These are phyloP conservation scores for Torymus aiolomorphi DNA, from an alignment of 2,888 invertebrate species.

Conservation along the genomic window DNA sequence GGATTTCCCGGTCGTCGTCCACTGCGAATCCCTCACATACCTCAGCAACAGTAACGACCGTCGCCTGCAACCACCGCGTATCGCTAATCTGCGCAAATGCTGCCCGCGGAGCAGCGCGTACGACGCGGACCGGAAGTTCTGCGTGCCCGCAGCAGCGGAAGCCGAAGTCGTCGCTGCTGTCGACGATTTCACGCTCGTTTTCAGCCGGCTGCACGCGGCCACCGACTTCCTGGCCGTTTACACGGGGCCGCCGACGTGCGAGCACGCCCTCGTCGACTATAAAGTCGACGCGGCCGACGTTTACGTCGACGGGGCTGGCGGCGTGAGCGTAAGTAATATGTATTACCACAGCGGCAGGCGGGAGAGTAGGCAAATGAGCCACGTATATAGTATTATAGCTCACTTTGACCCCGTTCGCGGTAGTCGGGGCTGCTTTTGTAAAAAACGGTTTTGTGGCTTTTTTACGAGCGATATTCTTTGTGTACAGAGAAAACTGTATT, in stretches of 20 bases:
- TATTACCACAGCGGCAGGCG: no score
- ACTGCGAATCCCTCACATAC: constrained; percentile 47
- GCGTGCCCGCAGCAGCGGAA: constrained; percentile 39
- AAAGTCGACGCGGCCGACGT: constrained; percentile 50
- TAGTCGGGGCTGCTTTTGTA: neutral
- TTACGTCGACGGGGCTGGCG: neutral
- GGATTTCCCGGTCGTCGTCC: constrained; percentile 57
- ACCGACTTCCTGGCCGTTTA: no score
- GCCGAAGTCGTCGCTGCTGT: neutral
- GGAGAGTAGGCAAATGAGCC: neutral
- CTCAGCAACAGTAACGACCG: neutral
- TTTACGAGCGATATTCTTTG: no score
- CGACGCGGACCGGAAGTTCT: constrained; percentile 54
- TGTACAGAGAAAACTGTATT: no score
- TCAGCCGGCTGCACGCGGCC: neutral
- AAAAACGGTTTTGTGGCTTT: no score
- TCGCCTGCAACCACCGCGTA: neutral
- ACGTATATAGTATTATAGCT: neutral
- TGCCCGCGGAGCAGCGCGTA: constrained; percentile 59
- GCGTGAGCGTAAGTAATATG: constrained; percentile 1
- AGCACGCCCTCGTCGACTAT: constrained; percentile 63
- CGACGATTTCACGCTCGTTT: constrained; percentile 1
- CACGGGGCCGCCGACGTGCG: constrained; percentile 59
- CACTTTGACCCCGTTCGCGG: neutral
- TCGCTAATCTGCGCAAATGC: constrained; percentile 60